These are phyloP conservation scores for Xerus inauris DNA, from an alignment of 2,113 vertebrate species.

Conservation along the genomic window DNA sequence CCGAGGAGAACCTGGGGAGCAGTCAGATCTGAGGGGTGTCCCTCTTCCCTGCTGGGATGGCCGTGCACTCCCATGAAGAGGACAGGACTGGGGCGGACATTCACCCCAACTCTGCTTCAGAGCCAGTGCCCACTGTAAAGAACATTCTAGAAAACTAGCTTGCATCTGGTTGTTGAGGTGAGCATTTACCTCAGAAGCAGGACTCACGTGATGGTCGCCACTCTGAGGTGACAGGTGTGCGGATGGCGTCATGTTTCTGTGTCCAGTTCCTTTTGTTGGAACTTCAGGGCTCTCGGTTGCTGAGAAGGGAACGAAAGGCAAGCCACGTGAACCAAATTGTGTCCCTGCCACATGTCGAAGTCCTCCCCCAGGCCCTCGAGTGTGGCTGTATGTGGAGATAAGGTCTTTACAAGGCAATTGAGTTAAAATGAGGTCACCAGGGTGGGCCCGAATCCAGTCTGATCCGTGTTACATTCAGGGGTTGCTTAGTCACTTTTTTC, in stretches of 20 bases:
- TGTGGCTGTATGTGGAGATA: too few relatives aligned
- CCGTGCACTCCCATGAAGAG: background rate
- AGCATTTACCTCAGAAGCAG: background rate
- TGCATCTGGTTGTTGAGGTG: background rate
- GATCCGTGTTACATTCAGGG: too few relatives aligned
- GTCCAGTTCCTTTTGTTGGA: background rate
- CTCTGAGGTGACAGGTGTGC: background rate
- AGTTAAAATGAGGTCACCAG: too few relatives aligned
- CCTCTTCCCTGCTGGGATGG: background rate
- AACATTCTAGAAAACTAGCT: background rate
- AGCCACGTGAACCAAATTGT: fast-evolving
- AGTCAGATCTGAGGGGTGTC: background rate
- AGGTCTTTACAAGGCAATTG: background rate
- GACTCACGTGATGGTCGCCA: too few relatives aligned
- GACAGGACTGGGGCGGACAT: background rate
- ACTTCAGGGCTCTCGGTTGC: background rate
- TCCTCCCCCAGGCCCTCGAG: too few relatives aligned
- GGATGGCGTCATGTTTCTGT: background rate
- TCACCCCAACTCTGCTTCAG: background rate
- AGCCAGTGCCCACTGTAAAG: background rate
- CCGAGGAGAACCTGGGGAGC: background rate
- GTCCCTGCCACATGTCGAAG: too few relatives aligned
- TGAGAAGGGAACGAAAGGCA: background rate
- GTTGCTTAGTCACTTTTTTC: too few relatives aligned
- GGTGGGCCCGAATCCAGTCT: too few relatives aligned